Conservation (phyloP, 2,888 invertebrate genomes). For the Mesorhabditis belari region DNA sequence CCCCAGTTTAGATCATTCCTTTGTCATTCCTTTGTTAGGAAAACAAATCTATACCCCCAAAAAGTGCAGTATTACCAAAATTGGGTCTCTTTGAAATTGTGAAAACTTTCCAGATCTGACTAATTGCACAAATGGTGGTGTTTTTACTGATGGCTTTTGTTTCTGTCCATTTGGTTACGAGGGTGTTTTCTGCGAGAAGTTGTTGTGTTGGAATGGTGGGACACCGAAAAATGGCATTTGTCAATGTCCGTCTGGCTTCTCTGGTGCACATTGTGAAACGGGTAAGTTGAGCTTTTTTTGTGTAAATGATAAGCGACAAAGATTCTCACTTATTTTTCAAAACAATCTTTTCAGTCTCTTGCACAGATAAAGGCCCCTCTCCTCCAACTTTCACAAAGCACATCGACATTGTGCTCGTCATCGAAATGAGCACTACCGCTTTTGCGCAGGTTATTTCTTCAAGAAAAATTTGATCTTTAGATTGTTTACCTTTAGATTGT, state of each 20-base stretch:
- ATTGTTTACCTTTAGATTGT: conserved; percentile 4
- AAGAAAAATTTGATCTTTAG: not conserved
- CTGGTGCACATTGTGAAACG: conserved; percentile 25
- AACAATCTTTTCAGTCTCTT: conserved; percentile 16
- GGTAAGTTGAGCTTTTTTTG: conserved; percentile 5
- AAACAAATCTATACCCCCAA: no score
- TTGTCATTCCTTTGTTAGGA: no score
- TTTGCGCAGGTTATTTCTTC: conserved; percentile 12
- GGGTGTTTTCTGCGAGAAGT: conserved; percentile 29
- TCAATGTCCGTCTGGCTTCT: conserved; percentile 28
- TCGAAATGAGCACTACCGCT: conserved; percentile 24
- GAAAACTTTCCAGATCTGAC: no score
- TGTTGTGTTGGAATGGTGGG: conserved; percentile 37
- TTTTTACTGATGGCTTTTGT: conserved; percentile 34
- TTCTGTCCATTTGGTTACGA: conserved; percentile 31
- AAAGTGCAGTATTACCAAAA: no score
- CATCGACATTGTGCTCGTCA: conserved; percentile 35
- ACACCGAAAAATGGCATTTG: conserved; percentile 22
- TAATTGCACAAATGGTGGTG: no score
- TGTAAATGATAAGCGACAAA: not conserved
- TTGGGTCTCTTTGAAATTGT: no score
- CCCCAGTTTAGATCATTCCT: no score
- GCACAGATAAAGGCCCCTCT: conserved; percentile 20
- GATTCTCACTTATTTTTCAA: not conserved
- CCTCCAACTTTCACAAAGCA: conserved; percentile 17